phyloP scores from a whole-genome alignment of 1,140 invertebrate genomes.

The Lanistes nyassanus region DNA sequence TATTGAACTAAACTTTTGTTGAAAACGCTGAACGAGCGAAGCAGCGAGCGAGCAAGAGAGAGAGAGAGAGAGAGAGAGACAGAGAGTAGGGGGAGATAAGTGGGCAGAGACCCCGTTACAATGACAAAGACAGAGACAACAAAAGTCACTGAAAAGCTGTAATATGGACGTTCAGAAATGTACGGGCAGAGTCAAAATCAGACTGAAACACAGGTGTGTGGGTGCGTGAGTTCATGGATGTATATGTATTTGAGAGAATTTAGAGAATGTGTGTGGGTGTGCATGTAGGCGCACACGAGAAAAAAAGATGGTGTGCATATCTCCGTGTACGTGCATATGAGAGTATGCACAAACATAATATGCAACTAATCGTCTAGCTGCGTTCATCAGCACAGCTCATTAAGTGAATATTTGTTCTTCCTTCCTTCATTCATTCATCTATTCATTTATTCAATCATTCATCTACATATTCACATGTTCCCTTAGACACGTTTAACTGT shows the following conservation, averaged over 20 bases:
- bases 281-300: not conserved
- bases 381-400: no score
- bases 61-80: conserved; percentile 14
- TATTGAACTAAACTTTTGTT: no score
- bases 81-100: not conserved
- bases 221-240: not conserved
- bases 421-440: no score
- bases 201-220: not conserved
- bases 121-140: conserved; percentile 1
- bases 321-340: not conserved
- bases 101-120: not conserved
- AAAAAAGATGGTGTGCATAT: conserved; percentile 3
- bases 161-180: not conserved
- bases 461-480: no score
- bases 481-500: no score
- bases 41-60: not conserved
- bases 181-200: not conserved
- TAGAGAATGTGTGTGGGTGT: conserved; percentile 17
- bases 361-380: no score
- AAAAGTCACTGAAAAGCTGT: not conserved
- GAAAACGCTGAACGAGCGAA: not conserved
- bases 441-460: no score
- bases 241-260: not conserved
- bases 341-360: not conserved
- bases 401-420: no score